Base-by-base conservation (phyloP, 2,797 vertebrate species). In the Peromyscus nudipes region DNA sequence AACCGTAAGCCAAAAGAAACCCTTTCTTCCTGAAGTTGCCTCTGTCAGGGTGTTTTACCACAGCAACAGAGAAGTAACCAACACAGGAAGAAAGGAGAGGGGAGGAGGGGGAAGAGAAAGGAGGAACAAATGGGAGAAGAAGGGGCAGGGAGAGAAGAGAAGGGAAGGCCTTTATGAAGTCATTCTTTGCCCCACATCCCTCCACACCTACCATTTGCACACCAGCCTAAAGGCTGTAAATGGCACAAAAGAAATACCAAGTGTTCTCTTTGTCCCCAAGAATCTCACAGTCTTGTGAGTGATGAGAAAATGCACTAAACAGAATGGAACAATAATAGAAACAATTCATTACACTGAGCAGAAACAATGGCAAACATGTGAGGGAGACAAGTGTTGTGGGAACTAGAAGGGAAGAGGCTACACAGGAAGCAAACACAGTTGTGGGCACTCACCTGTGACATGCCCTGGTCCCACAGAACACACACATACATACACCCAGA, bases 361-460 rank as follows among this genome's bases (percentile, higher is more conserved):
- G 87, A 90, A 91, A 49, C 17, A 31, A 83, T 1, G 49, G 55
- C 34, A 52, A 91, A n/a, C 60, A 62, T 31, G 65, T 46, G 10
- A 60, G 84, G 79, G 77, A 82, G 80, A 55, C 62, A 52, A 91
- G 86, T 29, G 27, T 69, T 86, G 40, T 94, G 95, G 71, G 97
- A 97, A 97, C 85, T 77, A 67, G 85, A 81, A 94, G 76, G 67
- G 31, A 67, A 75, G 52, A 62, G 62, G 34, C 64, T 81, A n/a
- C 75, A 17, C 52, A 46, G 86, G 97, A 96, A 97, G 75, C 1
- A 1, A 89, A 96, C 76, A 76, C 16, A 10, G 55, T 7, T 69
- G 23, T 62, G 91, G 89, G 90, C 57, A 4, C 73, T 96, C 88
- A 76, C 92, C 96, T 89, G 90, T 27, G 55, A 9, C n/a, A 86